Evolutionary conservation across 1,140 invertebrate species (phyloP), one percentile per base, ranked within the genome.

Genomic region (Acromyrmex charruanus): DNA sequence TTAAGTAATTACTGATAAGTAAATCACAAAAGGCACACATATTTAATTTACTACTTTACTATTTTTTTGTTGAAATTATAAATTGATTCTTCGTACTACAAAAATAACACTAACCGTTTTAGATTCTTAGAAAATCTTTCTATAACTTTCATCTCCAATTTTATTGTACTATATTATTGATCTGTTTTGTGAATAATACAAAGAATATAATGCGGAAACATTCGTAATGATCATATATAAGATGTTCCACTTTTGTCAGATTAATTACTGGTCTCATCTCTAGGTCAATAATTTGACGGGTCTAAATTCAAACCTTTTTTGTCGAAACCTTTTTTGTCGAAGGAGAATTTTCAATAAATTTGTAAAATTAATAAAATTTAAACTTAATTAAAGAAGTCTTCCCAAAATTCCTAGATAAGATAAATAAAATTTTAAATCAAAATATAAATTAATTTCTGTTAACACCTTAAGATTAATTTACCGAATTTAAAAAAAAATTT

Each of bases 301-400:
- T 66, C 10, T 66, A 39, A 1, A 66, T 66, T 66, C 5, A 3
- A 66, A 39, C 12, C 65, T 66, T 39, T 10, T 3, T 66, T 39
- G 39, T 4, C 18, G 35, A 10, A n/a, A 21, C 1, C 25, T 25
- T 25, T 25, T 25, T 25, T 25, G 35, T 39, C 4, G 18, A 66
- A 66, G n/a, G 65, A 66, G 31, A 39, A 66, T 21, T 66, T 25
- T 28, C 55, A 58, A 16, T 6, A 35, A 3, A 35, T 66, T 3
- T 66, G 35, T 35, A 66, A 35, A 35, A 35, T 65, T 65, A 61
- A 61, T 61, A 61, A 25, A 25, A 65, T 69, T 68, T 39, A 21
- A 44, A 44, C 12, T 12, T n/a, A 25, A 66, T 66, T 7, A 35
- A 35, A 35, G 35, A 35, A 35, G 7, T 35, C 35, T 35, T 35